Base-by-base conservation (phyloP, 1,140 invertebrate species). In the Eriocheir sinensis region DNA sequence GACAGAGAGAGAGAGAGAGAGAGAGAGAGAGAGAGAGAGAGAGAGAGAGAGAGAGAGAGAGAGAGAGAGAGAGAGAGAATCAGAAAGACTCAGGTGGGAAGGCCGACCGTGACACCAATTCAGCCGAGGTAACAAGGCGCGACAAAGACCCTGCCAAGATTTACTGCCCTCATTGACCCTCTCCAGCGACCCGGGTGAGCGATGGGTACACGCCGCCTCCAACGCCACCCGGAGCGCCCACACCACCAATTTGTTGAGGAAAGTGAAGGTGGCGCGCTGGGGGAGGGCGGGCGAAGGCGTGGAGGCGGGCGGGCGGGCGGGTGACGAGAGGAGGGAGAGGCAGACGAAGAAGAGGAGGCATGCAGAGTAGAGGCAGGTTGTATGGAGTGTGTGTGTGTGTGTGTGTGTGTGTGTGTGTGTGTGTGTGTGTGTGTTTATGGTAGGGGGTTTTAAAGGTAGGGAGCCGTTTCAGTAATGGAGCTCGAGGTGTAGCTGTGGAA, bases 11-110 rank as follows among this genome's bases (percentile, higher is more conserved):
- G 17, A 88, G 34, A 38, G 6, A 88, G 34, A 88, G 3, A 38
- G 1, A 88, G 3, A 88, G 15, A 8, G 9, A 88, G 38, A 88
- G 85, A 88, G 34, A 88, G 34, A 88, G 85, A 36, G 34, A 88
- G 34, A 88, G 85, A 36, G 34, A 88, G 34, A 88, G 85, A 88
- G 85, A 36, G 34, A 88, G 32, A 88, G 85, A 34, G 30, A 38
- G n/a, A 30, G 44, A 41, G 38, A 41, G 36, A 88, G n/a, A 48
- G 15, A 41, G 17, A 85, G 9, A 38, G 32, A 36, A 2, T 3
- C 21, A 32, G 81, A 21, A 34, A 85, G 81, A 32, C 30, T 34
- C 38, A 48, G 27, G 44, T 41, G 60, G 21, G n/a, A n/a, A 48
- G 60, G 60, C n/a, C 60, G 60, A 72, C 60, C 60, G 60, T 72